These are phyloP conservation scores for Anodontia alba DNA, from an alignment of 2,888 invertebrate genomes.

Conservation along the genomic window DNA sequence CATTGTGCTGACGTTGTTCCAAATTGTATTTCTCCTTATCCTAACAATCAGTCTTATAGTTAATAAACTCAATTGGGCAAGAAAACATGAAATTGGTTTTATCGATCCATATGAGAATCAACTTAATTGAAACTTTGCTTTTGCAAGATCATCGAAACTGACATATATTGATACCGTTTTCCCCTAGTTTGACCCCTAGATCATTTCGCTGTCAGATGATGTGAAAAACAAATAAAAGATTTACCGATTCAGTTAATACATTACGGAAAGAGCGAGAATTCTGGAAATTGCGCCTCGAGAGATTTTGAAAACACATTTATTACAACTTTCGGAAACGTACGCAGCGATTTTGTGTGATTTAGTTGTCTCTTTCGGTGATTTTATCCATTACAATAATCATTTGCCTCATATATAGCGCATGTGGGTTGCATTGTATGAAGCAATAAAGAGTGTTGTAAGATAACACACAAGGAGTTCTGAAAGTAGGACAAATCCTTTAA, in stretches of 20 bases:
- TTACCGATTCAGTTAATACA: slow-evolving; percentile 6
- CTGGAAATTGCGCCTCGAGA: not conserved
- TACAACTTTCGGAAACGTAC: not conserved
- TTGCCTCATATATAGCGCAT: not conserved
- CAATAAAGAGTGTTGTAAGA: no score
- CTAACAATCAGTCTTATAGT: slow-evolving; percentile 8
- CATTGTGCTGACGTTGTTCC: not conserved
- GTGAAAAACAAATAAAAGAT: slow-evolving; percentile 20
- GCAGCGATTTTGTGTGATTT: not conserved
- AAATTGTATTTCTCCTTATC: not conserved
- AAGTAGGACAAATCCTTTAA: no score
- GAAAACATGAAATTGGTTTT: slow-evolving; percentile 40
- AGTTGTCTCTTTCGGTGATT: not conserved
- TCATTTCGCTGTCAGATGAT: slow-evolving; percentile 10
- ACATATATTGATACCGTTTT: slow-evolving; percentile 21
- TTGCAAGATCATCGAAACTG: slow-evolving; percentile 14
- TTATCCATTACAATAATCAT: not conserved
- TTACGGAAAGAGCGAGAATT: not conserved
- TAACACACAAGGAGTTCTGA: no score
- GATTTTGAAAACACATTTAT: slow-evolving; percentile 11
- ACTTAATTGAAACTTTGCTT: slow-evolving; percentile 21
- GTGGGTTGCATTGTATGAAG: no score
- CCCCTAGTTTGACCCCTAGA: slow-evolving; percentile 14
- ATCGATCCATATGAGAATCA: slow-evolving; percentile 24
- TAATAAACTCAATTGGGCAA: slow-evolving; percentile 26